Conservation (phyloP, 2,113 vertebrate genomes). For the Nansenia antarctica region DNA sequence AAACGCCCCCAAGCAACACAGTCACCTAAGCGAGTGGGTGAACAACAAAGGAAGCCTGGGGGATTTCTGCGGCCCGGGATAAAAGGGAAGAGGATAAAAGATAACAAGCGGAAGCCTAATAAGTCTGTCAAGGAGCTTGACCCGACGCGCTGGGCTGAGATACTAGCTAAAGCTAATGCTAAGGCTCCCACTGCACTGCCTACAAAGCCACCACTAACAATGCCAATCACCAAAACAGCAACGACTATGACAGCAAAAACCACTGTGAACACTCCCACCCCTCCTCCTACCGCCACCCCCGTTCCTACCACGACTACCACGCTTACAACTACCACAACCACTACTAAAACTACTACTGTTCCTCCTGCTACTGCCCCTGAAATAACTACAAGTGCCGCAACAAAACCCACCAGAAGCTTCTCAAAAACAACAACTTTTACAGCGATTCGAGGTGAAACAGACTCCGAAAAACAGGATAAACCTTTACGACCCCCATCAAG, state of each 20-base stretch:
- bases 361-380: neutral
- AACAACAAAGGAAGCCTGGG: constrained; percentile 43
- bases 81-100: constrained; percentile 58
- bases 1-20: constrained; percentile 49
- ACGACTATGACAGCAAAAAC: constrained; percentile 29
- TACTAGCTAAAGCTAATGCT: constrained; percentile 68
- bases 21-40: constrained; percentile 50
- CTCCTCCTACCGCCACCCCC: constrained; percentile 11
- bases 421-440: neutral
- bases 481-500: constrained; percentile 14
- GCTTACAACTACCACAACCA: constrained; percentile 1
- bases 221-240: constrained; percentile 12
- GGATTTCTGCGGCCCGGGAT: constrained; percentile 23
- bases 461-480: constrained; percentile 6
- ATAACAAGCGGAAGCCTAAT: constrained; percentile 67
- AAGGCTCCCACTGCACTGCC: constrained; percentile 50
- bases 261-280: constrained; percentile 8
- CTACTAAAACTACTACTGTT: constrained; percentile 15
- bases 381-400: neutral
- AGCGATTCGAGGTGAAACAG: neutral
- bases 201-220: constrained; percentile 38
- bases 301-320: constrained; percentile 3
- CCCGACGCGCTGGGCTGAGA: constrained; percentile 72
- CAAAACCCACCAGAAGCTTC: neutral
- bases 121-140: constrained; percentile 72